These are phyloP conservation scores for Salvator merianae DNA, from an alignment of 2,113 vertebrate species.

Conservation along the genomic window DNA sequence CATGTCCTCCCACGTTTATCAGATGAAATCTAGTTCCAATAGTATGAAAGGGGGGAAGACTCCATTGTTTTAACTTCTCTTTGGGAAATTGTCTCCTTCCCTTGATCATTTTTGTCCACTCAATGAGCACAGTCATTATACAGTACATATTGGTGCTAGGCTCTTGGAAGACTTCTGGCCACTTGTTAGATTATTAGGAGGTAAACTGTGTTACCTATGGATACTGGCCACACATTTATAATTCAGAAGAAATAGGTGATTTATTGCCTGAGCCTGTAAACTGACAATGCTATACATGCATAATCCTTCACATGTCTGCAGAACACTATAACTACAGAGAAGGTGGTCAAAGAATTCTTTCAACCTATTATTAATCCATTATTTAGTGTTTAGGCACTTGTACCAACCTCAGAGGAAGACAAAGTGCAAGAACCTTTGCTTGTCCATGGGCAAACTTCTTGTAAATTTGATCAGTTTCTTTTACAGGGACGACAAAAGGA, in stretches of 20 bases:
- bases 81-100: too few relatives aligned
- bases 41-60: too few relatives aligned
- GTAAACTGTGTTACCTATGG: background rate
- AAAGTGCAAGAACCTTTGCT: background rate
- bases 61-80: too few relatives aligned
- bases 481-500: too few relatives aligned
- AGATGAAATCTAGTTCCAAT: too few relatives aligned
- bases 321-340: background rate
- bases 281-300: too few relatives aligned
- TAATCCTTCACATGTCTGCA: background rate
- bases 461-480: background rate
- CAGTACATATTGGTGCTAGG: too few relatives aligned
- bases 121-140: too few relatives aligned
- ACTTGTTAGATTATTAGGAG: too few relatives aligned
- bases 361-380: background rate
- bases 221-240: background rate
- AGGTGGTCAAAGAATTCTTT: background rate
- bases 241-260: background rate
- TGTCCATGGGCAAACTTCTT: background rate
- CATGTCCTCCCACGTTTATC: too few relatives aligned
- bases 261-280: background rate
- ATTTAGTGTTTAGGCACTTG: background rate
- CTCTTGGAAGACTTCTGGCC: too few relatives aligned
- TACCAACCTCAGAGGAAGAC: background rate
- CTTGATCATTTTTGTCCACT: too few relatives aligned